These are phyloP conservation scores for Brachypterus glaber DNA, from an alignment of 2,888 invertebrate genomes.

Conservation along the genomic window DNA sequence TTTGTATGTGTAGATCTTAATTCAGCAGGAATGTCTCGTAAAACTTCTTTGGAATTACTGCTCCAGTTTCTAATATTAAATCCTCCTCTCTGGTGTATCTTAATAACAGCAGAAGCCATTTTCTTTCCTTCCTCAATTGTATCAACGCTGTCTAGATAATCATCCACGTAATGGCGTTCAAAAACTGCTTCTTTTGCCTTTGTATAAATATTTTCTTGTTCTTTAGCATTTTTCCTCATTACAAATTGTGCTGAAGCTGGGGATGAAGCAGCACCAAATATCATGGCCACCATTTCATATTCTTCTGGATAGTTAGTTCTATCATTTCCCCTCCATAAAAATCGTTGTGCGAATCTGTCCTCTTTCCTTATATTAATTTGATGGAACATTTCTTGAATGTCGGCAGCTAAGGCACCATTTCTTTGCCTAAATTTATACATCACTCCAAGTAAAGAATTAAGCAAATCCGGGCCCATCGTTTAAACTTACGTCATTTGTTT, in stretches of 20 bases:
- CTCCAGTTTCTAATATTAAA: too few species aligned
- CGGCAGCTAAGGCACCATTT: constrained; percentile 2
- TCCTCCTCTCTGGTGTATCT: too few species aligned
- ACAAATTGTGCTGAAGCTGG: constrained; percentile 8
- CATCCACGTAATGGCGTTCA: too few species aligned
- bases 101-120: too few species aligned
- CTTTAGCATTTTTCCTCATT: constrained; percentile 7
- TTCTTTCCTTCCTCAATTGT: constrained; percentile 7
- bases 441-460: constrained; percentile 5
- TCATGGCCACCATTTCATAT: constrained; percentile 8
- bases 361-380: neutral
- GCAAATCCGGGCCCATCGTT: constrained; percentile 7
- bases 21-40: too few species aligned
- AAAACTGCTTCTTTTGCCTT: too few species aligned
- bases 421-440: constrained; percentile 6
- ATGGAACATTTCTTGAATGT: constrained; percentile 7
- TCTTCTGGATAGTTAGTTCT: neutral
- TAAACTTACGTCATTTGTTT: too few species aligned
- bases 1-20: too few species aligned
- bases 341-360: constrained; percentile 7
- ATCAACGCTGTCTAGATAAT: too few species aligned
- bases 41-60: too few species aligned
- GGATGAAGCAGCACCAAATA: constrained; percentile 9
- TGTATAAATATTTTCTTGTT: constrained; percentile 1
- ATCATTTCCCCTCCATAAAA: constrained; percentile 7